Evolutionary conservation across 1,140 invertebrate genomes (phyloP), one percentile per base, ranked within the genome.

Genomic region (Cydia fagiglandana): DNA sequence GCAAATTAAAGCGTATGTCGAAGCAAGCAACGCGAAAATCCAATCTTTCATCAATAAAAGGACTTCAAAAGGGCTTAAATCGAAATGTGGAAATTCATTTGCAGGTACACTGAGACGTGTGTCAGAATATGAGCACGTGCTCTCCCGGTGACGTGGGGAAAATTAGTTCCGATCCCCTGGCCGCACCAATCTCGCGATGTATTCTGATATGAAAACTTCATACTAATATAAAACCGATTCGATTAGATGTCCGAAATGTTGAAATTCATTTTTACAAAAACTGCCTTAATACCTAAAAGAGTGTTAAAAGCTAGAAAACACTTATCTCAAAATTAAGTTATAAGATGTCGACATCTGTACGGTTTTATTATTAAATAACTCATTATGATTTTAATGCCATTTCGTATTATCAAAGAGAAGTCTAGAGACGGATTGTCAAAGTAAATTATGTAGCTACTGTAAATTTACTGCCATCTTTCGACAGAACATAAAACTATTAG

Each of bases 141-240:
- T 77, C 73, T 80, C 84, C 66, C 82, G 77, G 81, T 86, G 86
- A 88, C 88, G 84, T 80, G 80, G 77, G 84, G 86, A 89, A 89
- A 91, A 91, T 91, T 89, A 90, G 87, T 91, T 91, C 87, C 84
- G 86, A 86, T 84, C 82, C 83, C 76, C 86, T 68, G 77, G 82
- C 86, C 87, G 80, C 84, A 77, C 77, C 80, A 85, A 83, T 85
- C 83, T 85, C 74, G 79, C n/a, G 34, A 10, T 5, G 9, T 61
- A 61, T 17, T 74, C 30, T 7, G 56, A 80, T 80, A 80, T 76
- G 79, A 78, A 74, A 53, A 78, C 77, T 74, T 80, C 61, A 75
- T 78, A 74, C 75, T 56, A 17, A 56, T 17, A 17, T 9, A 56
- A 56, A 7, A 56, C 15, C 17, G 15, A 56, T 17, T 56, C 10